Evolutionary conservation across 2,113 vertebrate genomes (phyloP).

Genomic region (Muntiacus muntjak): DNA sequence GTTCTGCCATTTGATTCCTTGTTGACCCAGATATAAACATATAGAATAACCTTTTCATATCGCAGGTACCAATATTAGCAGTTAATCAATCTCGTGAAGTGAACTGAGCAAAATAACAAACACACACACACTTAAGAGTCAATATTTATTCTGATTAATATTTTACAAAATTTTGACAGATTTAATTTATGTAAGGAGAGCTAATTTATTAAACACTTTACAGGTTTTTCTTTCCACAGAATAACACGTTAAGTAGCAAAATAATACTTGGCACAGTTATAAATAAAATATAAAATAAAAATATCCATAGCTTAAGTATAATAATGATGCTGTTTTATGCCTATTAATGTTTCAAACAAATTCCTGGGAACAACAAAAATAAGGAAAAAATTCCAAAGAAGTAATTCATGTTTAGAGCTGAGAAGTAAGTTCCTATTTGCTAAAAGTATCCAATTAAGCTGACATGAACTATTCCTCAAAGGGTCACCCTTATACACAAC

Average conservation of each 20-base stretch:
- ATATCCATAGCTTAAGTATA: constrained; percentile 81
- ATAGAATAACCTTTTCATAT: neutral
- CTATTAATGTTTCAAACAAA: constrained; percentile 76
- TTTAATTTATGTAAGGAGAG: constrained; percentile 88
- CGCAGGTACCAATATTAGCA: neutral
- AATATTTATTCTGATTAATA: constrained; percentile 91
- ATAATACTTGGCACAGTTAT: constrained; percentile 90
- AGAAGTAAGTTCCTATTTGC: constrained; percentile 78
- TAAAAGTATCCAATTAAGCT: constrained; percentile 70
- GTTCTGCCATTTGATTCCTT: neutral
- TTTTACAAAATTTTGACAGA: constrained; percentile 88
- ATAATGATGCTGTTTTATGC: constrained; percentile 75
- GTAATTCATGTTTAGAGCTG: constrained; percentile 78
- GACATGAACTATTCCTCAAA: constrained; percentile 61
- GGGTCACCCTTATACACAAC: constrained; percentile 55
- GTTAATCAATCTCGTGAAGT: neutral
- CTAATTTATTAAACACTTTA: constrained; percentile 90
- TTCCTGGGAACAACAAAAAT: constrained; percentile 70
- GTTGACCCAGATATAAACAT: neutral
- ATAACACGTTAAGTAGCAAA: constrained; percentile 88
- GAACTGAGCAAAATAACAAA: constrained; percentile 63
- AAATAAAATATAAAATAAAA: constrained; percentile 88
- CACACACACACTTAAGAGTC: constrained; percentile 81
- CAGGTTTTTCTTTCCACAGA: constrained; percentile 86
- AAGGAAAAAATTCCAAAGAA: constrained; percentile 79